Evolutionary conservation across 1,140 invertebrate genomes (phyloP).

Genomic region (Rhizoglyphus robini): DNA sequence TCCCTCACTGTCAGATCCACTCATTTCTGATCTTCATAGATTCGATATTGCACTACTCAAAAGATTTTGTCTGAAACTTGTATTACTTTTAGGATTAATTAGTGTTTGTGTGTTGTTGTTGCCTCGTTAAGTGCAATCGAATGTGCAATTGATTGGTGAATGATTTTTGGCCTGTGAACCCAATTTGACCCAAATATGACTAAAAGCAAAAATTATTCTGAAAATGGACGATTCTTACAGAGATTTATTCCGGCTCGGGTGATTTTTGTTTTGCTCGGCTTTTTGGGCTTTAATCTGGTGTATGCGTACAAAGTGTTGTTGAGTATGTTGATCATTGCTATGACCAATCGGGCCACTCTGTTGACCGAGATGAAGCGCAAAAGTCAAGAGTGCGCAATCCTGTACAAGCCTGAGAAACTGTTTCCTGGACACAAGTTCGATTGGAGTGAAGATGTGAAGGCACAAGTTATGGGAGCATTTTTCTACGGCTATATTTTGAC

Average conservation of each 20-base stretch:
- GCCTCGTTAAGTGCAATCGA: too few species aligned
- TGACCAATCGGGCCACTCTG: conserved; percentile 17
- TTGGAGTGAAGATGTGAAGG: conserved; percentile 24
- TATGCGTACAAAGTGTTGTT: conserved; percentile 24
- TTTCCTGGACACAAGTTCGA: conserved; percentile 13
- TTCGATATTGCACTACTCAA: too few species aligned
- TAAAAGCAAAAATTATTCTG: too few species aligned
- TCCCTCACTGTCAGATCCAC: too few species aligned
- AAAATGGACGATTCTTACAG: neutral
- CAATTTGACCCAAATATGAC: too few species aligned
- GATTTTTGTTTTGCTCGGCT: conserved; percentile 22
- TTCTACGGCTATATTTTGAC: conserved; percentile 73
- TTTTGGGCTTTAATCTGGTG: conserved; percentile 23
- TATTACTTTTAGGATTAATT: too few species aligned
- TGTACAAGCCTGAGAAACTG: neutral
- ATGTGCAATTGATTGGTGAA: too few species aligned
- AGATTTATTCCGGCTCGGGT: conserved; percentile 18
- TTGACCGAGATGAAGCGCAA: neutral
- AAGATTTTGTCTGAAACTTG: too few species aligned
- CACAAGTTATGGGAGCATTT: conserved; percentile 59
- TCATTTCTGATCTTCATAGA: too few species aligned
- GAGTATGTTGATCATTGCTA: conserved; percentile 25
- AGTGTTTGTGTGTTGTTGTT: too few species aligned
- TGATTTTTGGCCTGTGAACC: too few species aligned
- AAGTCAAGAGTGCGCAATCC: too few species aligned